Conservation (phyloP, 2,888 invertebrate species). For the Sarcophaga carnaria region DNA sequence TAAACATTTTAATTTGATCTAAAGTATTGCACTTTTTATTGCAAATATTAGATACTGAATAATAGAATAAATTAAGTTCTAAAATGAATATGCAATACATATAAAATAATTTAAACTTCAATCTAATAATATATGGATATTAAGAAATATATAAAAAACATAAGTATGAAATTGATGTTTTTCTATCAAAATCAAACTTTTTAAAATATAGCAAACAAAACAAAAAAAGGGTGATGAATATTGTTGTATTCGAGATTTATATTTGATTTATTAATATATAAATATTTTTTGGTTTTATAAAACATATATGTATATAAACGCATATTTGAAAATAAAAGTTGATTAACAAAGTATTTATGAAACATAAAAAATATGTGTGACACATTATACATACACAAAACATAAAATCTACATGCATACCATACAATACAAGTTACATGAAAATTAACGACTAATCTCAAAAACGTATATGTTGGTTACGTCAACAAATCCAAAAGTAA, state of each 20-base stretch:
- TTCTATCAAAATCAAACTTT: too few species aligned
- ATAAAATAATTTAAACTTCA: too few species aligned
- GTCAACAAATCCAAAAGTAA: too few species aligned
- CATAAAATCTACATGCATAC: conserved; percentile 8
- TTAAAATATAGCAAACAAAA: too few species aligned
- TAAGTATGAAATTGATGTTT: too few species aligned
- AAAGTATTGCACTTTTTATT: too few species aligned
- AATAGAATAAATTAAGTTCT: too few species aligned
- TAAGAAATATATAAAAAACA: too few species aligned
- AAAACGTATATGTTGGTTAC: not conserved
- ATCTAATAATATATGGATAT: too few species aligned
- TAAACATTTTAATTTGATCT: too few species aligned
- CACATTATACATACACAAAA: not conserved
- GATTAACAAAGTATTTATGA: conserved; percentile 3
- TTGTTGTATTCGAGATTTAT: not conserved
- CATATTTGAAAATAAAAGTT: not conserved
- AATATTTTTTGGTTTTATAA: conserved; percentile 28
- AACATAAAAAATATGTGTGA: not conserved
- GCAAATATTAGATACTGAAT: too few species aligned
- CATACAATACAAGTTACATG: not conserved
- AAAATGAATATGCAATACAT: too few species aligned
- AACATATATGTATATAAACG: not conserved
- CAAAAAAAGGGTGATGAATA: not conserved
- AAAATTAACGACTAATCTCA: conserved; percentile 1
- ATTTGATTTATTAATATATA: conserved; percentile 16